Evolutionary conservation across 2,797 vertebrate species (phyloP), one percentile per base, ranked within the genome.

Genomic region (Micrastur ruficollis): DNA sequence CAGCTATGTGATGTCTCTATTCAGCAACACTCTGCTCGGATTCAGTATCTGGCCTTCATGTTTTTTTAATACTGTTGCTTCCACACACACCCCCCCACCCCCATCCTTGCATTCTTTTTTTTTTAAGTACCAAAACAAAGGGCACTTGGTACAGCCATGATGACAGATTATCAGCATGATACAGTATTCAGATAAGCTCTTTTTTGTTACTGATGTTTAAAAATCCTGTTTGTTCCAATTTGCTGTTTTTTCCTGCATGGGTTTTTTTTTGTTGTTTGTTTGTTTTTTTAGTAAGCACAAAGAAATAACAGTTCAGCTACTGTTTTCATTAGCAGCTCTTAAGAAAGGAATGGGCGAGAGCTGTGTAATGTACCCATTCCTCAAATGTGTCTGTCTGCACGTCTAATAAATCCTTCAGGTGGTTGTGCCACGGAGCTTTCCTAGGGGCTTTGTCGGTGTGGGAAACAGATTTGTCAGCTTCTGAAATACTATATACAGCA

Each of bases 391-490:
- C 81, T 52, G 58, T 91, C 12, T 3, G 17, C 49, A 31, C 1
- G 2, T 83, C 21, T 84, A 63, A 47, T 86, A 86, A 92, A 97
- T 95, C 47, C 80, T 84, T 94, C 31, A 76, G 56, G 61, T 95
- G 38, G 26, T 62, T 90, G 50, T 81, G 72, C 56, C 13, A 11
- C 49, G 72, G 80, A 79, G 61, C 34, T 96, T 96, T 92, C 87
- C 76, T 62, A 59, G n/a, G n/a, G 55, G 58, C 50, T 89, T 68
- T 88, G 61, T 76, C 72, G 47, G 68, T 55, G n/a, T 47, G 32
- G 40, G 36, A 91, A 96, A 80, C 76, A 53, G 44, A 58, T 91
- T 90, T 94, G 20, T 88, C 42, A 91, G 34, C 46, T 87, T 42
- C 78, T 94, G 89, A 93, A 74, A 66, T 79, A 27, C 46, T 81